phyloP scores from a whole-genome alignment of 2,888 invertebrate genomes.

The Protophormia terraenovae region DNA sequence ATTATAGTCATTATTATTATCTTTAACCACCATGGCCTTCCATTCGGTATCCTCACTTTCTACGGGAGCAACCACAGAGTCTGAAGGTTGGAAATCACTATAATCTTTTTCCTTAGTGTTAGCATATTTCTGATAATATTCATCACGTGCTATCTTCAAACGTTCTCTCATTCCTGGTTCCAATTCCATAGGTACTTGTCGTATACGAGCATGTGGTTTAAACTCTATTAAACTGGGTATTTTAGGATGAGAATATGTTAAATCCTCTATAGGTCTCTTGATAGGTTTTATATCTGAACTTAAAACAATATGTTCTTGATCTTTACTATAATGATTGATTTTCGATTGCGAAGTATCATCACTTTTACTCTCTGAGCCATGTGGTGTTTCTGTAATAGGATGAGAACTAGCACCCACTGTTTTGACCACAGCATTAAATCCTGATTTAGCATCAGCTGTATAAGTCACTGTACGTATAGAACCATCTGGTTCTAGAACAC shows the following conservation, averaged over 20 bases:
- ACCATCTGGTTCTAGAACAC: slow-evolving; percentile 86
- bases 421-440: slow-evolving; percentile 83
- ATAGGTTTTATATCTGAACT: slow-evolving; percentile 79
- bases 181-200: slow-evolving; percentile 79
- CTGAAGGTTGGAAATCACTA: slow-evolving; percentile 67
- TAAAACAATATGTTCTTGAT: slow-evolving; percentile 80
- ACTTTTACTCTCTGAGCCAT: slow-evolving; percentile 71
- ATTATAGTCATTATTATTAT: slow-evolving; percentile 67
- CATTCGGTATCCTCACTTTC: slow-evolving; percentile 75
- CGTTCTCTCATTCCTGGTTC: slow-evolving; percentile 76
- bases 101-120: slow-evolving; percentile 31
- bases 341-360: slow-evolving; percentile 81
- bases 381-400: slow-evolving; percentile 78
- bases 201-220: slow-evolving; percentile 78
- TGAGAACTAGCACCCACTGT: slow-evolving; percentile 81
- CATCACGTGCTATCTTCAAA: slow-evolving; percentile 73
- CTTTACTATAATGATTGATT: slow-evolving; percentile 81
- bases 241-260: slow-evolving; percentile 78
- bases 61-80: slow-evolving; percentile 65
- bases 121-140: slow-evolving; percentile 72
- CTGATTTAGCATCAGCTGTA: slow-evolving; percentile 83
- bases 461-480: slow-evolving; percentile 83
- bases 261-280: slow-evolving; percentile 77
- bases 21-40: slow-evolving; percentile 77
- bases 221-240: slow-evolving; percentile 79